phyloP scores from a whole-genome alignment of 2,113 vertebrate genomes.

The Tringa solitaria region DNA sequence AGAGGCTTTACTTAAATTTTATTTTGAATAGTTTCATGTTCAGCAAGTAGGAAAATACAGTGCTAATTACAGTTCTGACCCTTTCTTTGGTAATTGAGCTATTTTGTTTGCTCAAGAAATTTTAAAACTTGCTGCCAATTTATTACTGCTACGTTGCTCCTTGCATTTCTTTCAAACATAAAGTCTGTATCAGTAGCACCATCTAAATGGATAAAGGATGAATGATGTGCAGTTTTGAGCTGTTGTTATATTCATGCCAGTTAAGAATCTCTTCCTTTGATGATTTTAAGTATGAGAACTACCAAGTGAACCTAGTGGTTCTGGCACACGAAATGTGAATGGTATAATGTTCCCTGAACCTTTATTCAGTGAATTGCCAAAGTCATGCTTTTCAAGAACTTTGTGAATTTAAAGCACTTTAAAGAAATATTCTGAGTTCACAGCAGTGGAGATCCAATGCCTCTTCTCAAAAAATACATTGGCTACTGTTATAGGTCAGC shows the following conservation, averaged over 20 bases:
- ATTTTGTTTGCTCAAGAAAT: background rate
- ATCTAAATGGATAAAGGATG: background rate
- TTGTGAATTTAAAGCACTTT: conserved; percentile 17
- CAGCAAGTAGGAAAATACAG: background rate
- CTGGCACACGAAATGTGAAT: background rate
- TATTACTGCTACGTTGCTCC: background rate
- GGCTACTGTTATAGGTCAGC: conserved; percentile 1
- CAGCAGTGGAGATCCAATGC: background rate
- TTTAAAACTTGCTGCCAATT: background rate
- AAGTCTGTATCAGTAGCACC: background rate
- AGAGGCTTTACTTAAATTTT: background rate
- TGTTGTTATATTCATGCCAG: background rate
- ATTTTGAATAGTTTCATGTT: background rate
- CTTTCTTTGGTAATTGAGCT: background rate
- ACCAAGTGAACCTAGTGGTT: background rate
- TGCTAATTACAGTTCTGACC: background rate
- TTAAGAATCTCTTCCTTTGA: background rate
- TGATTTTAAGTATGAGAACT: background rate
- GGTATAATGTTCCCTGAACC: background rate
- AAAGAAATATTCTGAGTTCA: conserved; percentile 7
- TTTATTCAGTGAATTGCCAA: background rate
- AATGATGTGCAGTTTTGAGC: background rate
- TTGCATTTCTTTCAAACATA: background rate
- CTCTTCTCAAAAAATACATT: conserved; percentile 16
- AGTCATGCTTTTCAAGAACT: conserved; percentile 37